Evolutionary conservation across 1,140 invertebrate genomes (phyloP), one percentile per base, ranked within the genome.

Genomic region (Trichoplusia ni): DNA sequence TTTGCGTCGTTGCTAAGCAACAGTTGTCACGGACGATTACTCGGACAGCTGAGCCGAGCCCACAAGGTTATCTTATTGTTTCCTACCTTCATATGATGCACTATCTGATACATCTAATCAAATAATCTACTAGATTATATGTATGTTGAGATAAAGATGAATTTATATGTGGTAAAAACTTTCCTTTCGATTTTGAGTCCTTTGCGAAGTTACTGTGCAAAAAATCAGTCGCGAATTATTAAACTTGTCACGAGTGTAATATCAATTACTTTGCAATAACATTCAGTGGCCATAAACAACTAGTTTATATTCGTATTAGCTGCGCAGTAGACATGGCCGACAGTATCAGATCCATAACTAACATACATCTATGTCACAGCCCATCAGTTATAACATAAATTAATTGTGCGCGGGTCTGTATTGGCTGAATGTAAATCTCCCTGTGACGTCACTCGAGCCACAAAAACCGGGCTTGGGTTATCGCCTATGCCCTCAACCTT

Each of bases 391-490:
- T 29, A 31, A 35, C 40, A 62, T 67, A 61, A 61, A 67, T 67
- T 62, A 62, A 67, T 67, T 61, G 49, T 56, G 59, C 23, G 37
- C 46, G 47, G 29, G 29, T 31, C 53, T 58, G 31, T 40, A 33
- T 59, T 58, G 53, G 42, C 42, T 59, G 38, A 60, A 69, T 64
- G 56, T 61, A 69, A 64, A 69, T 61, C 56, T 56, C 31, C 47
- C 49, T 37, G 61, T 69, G 67, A 69, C 67, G 56, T 69, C 62
- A 64, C 21, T 29, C 14, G 11, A 7, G 25, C 27, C 7, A 49
- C 47, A 44, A 47, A 69, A 64, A 69, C 56, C 51, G 46, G 31
- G 29, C 46, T 33, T 27, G 64, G 64, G 64, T 60, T 66, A 66
- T 66, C 46, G 35, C 54, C 19, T 64, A 38, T 59, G 40, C 21